Base-by-base conservation (phyloP, 2,113 vertebrate species). In the Scartelaos histophorus region DNA sequence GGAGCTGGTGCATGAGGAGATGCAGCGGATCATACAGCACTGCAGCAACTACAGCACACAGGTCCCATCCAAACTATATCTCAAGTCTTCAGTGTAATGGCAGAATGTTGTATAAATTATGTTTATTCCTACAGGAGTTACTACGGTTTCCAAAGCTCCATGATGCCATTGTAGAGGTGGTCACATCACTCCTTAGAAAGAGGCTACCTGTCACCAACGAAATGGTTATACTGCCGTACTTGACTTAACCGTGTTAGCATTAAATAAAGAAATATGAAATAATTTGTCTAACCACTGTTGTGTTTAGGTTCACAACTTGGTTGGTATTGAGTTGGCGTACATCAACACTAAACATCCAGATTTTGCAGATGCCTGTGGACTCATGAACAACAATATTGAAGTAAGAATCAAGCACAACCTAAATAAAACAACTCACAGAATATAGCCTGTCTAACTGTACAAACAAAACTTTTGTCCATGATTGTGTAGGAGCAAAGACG, bases 321-420 rank as follows among this genome's bases (percentile, higher is more conserved):
- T 99, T 73, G 98, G 96, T 25, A 99, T 99, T 72, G 98, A 99
- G 82, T 83, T 99, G 83, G 97, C 98, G 7, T 99, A 99, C 68
- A 99, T 99, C 92, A 99, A 99, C 88, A 99, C 98, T 67, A 99
- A 99, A 74, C 98, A 99, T 82, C 98, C 98, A 0, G 98, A 99
- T 90, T 99, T 99, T n/a, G 96, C 97, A 16, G 98, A 99, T 82
- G 98, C 98, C 76, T 98, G 95, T 84, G 96, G 97, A 17, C 89
- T 99, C 80, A 99, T 99, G 94, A 99, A 98, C 90, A 98, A 97
- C 76, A 99, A 99, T 80, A 95, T 98, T 83, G 98, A 99, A 93
- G 97, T 99, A 88, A 93, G 89, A n/a, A 43, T 79, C 57, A 66
- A 73, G 6, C 13, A 1, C 24, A 17, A 47, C 35, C 24, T 5